Evolutionary conservation across 2,797 vertebrate genomes (phyloP).

Genomic region (Craterocephalus amniculus): DNA sequence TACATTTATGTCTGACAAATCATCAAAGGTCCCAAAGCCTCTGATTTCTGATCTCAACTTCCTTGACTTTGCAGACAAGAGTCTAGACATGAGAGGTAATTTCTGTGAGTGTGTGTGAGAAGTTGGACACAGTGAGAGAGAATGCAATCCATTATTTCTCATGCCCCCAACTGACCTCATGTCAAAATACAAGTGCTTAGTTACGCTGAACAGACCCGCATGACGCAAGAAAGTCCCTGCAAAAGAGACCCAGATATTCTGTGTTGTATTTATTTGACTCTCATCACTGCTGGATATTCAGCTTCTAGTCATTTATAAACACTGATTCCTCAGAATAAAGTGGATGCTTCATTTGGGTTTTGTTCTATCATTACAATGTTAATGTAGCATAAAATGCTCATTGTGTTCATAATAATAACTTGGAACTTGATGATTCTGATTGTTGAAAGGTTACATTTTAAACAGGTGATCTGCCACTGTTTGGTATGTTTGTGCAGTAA

Average conservation of each 20-base stretch:
- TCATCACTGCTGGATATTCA: not conserved
- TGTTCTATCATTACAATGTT: not conserved
- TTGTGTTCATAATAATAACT: too few relatives aligned
- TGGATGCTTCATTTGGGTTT: not conserved
- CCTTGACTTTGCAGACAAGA: constrained; percentile 21
- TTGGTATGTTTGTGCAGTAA: not conserved
- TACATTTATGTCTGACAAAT: constrained; percentile 33
- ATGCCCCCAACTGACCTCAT: constrained; percentile 21
- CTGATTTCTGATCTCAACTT: constrained; percentile 40
- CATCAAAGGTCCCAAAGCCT: constrained; percentile 6
- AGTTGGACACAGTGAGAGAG: constrained; percentile 14
- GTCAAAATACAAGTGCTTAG: constrained; percentile 42
- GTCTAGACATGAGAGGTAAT: constrained; percentile 39
- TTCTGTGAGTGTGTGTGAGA: constrained; percentile 17
- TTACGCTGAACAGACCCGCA: constrained; percentile 43
- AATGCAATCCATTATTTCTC: constrained; percentile 45
- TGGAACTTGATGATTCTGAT: too few relatives aligned
- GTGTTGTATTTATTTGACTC: not conserved
- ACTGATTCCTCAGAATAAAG: not conserved
- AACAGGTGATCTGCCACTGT: too few relatives aligned
- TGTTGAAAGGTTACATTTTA: too few relatives aligned
- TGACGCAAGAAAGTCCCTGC: constrained; percentile 12
- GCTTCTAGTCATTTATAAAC: too few relatives aligned
- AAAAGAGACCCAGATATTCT: constrained; percentile 12
- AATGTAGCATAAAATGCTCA: too few relatives aligned